phyloP scores from a whole-genome alignment of 2,797 vertebrate genomes.

The Miichthys miiuy region DNA sequence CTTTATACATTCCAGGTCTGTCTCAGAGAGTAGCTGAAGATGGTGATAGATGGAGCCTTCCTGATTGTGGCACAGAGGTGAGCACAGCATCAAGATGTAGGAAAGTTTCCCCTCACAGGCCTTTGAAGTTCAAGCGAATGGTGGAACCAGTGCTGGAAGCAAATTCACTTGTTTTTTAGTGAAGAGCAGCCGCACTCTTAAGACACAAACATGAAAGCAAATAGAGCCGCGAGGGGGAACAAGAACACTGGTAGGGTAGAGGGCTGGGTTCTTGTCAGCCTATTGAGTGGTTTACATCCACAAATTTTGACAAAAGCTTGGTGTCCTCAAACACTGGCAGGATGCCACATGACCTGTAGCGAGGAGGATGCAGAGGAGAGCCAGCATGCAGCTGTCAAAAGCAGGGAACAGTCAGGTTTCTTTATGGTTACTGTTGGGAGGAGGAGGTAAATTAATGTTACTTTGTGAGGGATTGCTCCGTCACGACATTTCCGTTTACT shows the following conservation, averaged over 20 bases:
- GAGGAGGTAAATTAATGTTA: conserved; percentile 7
- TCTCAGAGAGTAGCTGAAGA: conserved; percentile 36
- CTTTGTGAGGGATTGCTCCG: not conserved
- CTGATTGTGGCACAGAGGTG: conserved; percentile 62
- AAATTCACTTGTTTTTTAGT: conserved; percentile 43
- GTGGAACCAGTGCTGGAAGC: conserved; percentile 67
- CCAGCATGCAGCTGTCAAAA: conserved; percentile 9
- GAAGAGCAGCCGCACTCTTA: conserved; percentile 59
- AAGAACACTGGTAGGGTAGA: conserved; percentile 55
- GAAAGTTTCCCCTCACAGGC: conserved; percentile 64
- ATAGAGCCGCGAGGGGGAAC: conserved; percentile 55
- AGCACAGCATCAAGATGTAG: conserved; percentile 55
- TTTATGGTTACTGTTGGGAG: not conserved
- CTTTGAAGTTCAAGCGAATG: conserved; percentile 74
- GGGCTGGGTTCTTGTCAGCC: conserved; percentile 64
- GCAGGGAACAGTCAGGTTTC: not conserved
- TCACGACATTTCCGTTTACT: not conserved
- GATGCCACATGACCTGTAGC: conserved; percentile 55
- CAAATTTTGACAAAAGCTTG: conserved; percentile 62
- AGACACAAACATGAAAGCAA: conserved; percentile 78
- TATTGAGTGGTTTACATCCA: conserved; percentile 76
- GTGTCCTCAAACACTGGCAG: conserved; percentile 56
- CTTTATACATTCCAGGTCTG: conserved; percentile 28
- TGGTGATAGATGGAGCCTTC: conserved; percentile 58
- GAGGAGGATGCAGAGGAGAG: conserved; percentile 19